Evolutionary conservation across 2,113 vertebrate species (phyloP), one percentile per base, ranked within the genome.

Genomic region (Eptatretus burgeri): DNA sequence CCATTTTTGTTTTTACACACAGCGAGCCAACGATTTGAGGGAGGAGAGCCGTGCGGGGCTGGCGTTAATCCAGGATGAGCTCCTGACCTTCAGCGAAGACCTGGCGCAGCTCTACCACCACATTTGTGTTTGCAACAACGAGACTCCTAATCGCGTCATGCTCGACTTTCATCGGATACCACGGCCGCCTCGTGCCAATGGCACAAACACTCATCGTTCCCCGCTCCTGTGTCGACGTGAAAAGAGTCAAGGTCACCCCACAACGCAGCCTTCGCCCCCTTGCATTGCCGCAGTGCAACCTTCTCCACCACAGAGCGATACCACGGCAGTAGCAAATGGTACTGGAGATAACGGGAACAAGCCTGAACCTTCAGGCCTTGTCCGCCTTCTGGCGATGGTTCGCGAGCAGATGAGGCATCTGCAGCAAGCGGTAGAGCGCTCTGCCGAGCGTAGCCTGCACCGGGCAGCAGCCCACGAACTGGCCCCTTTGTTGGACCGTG

Each of bases 31-130:
- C 1, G 71, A 72, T 67, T 72, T 79, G 50, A 81, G 83, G 51
- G 79, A 76, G 0, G 89, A 98, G 73, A 86, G 81, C 70, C 88
- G 89, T 56, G 75, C 76, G 64, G 83, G 82, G 70, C 80, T 98
- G 68, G 93, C 85, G 49, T 70, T 79, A 1, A 89, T 89, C 50
- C 91, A 98, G 72, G 91, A 98, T 0, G 89, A 98, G 73, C 71
- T 98, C 72, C 88, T 93, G 51, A 93, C 86, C 0, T 94, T 98
- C 64, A 98, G 91, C 0, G 91, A 98, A 72, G 91, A 98, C 56
- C 73, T 98, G 62, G 91, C 91, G 1, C 89, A 95, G 78, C 85
- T 98, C 13, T 98, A 98, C 71, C 89, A 98, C 71, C 91, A 95
- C 0, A 89, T 98, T 50, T 93, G 89, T 73, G 73, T 98, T 67